Evolutionary conservation across 2,113 vertebrate genomes (phyloP).

Genomic region (Beaufortia kweichowensis): DNA sequence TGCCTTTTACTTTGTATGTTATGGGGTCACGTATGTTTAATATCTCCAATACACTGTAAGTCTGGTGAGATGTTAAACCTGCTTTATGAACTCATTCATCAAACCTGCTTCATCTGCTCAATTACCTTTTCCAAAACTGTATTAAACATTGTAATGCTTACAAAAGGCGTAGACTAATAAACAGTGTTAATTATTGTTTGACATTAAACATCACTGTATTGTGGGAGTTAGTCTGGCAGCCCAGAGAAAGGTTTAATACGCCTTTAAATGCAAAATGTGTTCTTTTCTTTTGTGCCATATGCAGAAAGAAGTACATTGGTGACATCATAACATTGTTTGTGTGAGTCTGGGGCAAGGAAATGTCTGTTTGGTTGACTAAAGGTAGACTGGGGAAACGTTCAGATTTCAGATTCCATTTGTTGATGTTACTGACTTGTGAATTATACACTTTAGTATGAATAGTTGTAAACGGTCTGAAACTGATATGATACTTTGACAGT

Average conservation of each 20-base stretch:
- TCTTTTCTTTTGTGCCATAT: no score
- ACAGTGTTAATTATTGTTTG: not conserved
- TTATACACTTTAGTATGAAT: not conserved
- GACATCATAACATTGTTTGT: no score
- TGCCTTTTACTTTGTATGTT: not conserved
- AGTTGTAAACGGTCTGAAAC: not conserved
- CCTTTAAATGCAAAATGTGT: no score
- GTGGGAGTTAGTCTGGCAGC: not conserved
- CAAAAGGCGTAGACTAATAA: no score
- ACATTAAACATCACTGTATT: not conserved
- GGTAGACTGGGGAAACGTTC: not conserved
- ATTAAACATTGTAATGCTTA: conserved; percentile 30
- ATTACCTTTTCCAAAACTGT: conserved; percentile 11
- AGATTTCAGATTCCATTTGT: not conserved
- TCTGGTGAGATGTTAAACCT: not conserved
- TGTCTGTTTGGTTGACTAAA: no score
- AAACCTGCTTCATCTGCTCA: conserved; percentile 9
- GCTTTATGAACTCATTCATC: conserved; percentile 16
- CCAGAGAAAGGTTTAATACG: no score
- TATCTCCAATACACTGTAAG: not conserved
- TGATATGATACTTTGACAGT: not conserved
- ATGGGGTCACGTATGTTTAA: not conserved
- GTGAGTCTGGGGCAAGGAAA: no score
- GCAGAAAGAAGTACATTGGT: no score
- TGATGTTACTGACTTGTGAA: not conserved